These are phyloP conservation scores for Mormyrops boulengeri DNA, from an alignment of 2,797 vertebrate genomes.

Conservation along the genomic window DNA sequence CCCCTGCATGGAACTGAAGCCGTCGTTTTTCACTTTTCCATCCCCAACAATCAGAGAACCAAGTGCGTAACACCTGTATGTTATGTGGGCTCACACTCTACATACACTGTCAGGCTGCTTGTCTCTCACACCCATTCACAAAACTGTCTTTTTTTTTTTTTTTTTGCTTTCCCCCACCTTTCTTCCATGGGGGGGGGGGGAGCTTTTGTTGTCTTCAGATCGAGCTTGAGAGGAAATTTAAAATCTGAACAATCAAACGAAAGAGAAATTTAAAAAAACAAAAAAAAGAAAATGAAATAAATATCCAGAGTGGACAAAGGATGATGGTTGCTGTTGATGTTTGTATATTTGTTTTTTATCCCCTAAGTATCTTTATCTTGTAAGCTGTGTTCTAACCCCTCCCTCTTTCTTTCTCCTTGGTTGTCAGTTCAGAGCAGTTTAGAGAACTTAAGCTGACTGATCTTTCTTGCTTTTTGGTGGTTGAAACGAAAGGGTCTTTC, in stretches of 20 bases:
- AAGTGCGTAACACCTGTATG: constrained; percentile 54
- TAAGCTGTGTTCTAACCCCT: constrained; percentile 20
- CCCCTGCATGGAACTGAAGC: constrained; percentile 62
- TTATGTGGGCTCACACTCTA: constrained; percentile 8
- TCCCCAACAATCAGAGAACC: constrained; percentile 50
- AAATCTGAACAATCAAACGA: constrained; percentile 46
- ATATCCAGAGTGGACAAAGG: constrained; percentile 55
- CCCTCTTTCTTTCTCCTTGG: constrained; percentile 3
- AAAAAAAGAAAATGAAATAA: constrained; percentile 49
- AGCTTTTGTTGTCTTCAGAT: constrained; percentile 16
- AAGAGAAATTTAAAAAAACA: not conserved
- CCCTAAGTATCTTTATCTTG: not conserved
- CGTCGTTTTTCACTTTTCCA: constrained; percentile 55
- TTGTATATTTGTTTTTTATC: not conserved
- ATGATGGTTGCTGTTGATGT: constrained; percentile 57
- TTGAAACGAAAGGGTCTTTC: constrained; percentile 40
- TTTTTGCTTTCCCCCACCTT: constrained; percentile 47
- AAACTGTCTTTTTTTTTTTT: constrained; percentile 35
- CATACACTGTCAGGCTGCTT: constrained; percentile 27
- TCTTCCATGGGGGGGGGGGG: constrained; percentile 15
- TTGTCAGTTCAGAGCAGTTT: constrained; percentile 22
- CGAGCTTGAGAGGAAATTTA: constrained; percentile 32
- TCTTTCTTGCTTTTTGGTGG: constrained; percentile 26
- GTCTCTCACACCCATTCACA: constrained; percentile 37
- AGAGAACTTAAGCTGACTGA: constrained; percentile 11